Conservation (phyloP, 2,797 vertebrate species). For the Intellagama lesueurii region DNA sequence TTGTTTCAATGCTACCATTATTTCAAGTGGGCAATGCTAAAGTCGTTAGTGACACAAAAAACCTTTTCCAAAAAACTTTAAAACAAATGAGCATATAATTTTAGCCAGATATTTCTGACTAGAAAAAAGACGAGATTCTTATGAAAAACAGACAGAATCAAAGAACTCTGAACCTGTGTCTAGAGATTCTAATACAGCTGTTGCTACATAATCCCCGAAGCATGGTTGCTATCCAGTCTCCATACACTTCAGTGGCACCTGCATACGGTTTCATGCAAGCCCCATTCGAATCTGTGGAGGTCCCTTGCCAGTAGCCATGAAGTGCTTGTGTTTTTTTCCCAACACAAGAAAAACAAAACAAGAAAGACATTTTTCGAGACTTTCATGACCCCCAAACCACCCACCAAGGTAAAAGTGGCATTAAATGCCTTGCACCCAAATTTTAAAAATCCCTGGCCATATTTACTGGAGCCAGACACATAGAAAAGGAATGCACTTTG, state of each 20-base stretch:
- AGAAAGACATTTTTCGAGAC: constrained; percentile 73
- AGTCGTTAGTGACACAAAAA: constrained; percentile 73
- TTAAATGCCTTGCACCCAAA: constrained; percentile 85
- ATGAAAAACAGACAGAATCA: constrained; percentile 76
- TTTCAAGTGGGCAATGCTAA: constrained; percentile 81
- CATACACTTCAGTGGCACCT: constrained; percentile 5
- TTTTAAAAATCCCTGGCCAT: constrained; percentile 82
- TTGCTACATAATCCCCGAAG: constrained; percentile 73
- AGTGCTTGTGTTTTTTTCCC: constrained; percentile 35
- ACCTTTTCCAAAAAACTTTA: constrained; percentile 21
- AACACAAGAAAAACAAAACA: constrained; percentile 48
- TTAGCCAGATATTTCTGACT: constrained; percentile 70
- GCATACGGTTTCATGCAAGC: constrained; percentile 27
- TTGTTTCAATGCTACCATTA: constrained; percentile 76
- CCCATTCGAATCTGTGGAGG: constrained; percentile 7
- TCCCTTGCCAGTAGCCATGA: constrained; percentile 19
- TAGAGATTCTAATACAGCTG: constrained; percentile 82
- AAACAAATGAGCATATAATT: constrained; percentile 39
- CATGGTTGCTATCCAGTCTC: background rate
- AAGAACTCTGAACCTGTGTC: constrained; percentile 68
- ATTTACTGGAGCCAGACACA: constrained; percentile 82
- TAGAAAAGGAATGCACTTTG: constrained; percentile 99
- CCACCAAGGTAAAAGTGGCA: constrained; percentile 82
- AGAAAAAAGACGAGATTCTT: constrained; percentile 57
- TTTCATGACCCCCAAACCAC: constrained; percentile 77